Conservation (phyloP, 2,797 vertebrate genomes). For the Onychomys torridus region DNA sequence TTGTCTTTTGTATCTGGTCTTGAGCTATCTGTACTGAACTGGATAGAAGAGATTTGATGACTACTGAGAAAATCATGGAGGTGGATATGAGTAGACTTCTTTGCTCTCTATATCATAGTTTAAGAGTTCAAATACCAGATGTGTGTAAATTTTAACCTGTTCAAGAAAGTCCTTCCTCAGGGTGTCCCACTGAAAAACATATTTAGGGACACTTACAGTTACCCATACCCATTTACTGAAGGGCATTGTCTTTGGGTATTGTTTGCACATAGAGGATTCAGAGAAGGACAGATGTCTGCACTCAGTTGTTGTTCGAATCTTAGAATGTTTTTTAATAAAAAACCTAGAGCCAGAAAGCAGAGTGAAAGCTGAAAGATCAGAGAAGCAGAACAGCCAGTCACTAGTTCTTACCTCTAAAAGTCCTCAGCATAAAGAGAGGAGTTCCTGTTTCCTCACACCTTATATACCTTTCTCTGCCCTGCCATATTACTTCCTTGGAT, state of each 20-base stretch:
- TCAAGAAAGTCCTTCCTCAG: neutral
- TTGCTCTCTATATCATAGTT: neutral
- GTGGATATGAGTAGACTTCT: neutral
- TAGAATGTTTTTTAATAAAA: no score
- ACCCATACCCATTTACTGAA: neutral
- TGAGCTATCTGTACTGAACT: neutral
- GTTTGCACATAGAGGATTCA: neutral
- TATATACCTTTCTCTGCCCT: no score
- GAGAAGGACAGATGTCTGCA: neutral
- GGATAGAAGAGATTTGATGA: neutral
- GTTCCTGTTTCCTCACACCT: no score
- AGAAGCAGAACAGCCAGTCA: no score
- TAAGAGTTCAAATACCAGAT: neutral
- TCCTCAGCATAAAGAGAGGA: no score
- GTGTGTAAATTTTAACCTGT: neutral
- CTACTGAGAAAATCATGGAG: neutral
- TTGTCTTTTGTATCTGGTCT: neutral
- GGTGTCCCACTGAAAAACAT: no score
- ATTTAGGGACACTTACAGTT: neutral
- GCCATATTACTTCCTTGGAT: no score
- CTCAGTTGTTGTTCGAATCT: neutral
- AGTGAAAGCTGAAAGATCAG: no score
- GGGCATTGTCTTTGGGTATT: neutral
- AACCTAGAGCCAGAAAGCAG: no score
- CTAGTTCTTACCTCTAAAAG: no score